Base-by-base conservation (phyloP, 2,113 vertebrate genomes). In the Collichthys lucidus region DNA sequence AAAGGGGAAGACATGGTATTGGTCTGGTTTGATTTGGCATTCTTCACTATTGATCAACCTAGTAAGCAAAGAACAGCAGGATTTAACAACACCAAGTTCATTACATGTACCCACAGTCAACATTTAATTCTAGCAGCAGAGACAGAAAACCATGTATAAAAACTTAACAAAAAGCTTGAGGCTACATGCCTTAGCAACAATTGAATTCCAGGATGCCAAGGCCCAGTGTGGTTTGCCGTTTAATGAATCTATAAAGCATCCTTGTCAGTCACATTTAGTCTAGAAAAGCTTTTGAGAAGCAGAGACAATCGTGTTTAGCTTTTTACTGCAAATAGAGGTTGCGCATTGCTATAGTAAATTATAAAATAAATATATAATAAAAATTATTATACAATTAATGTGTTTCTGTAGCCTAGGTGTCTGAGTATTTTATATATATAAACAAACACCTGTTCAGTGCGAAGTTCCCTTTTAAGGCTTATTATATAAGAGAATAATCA, bases 1-100 rank as follows among this genome's bases (percentile, higher is more conserved):
- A 40, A 40, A 4, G 12, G 17, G 11, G 17, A 29, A 12, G 31
- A 67, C 11, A 1, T 14, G 0, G 17, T 29, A 20, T 59, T 40
- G 2, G 46, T 68, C 22, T 20, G 15, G 29, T 42, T 42, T 69
- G 56, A 60, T 68, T 53, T 79, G 59, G 35, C 40, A 63, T 72
- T 72, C 5, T 65, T 50, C 6, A 49, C 24, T 62, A 31, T 44
- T 71, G 67, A 64, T 63, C 67, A 56, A 35, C 19, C 0, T 2
- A 26, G 19, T 17, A 24, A 55, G 29, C n/a, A 49, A 52, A 57
- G 24, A 29, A 64, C 31, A 64, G 49, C 49, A 44, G 49, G 31
- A 55, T 10, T 75, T 20, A 16, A 71, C 8, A 40, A 53, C 56
- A 49, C 14, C 29, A 35, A 16, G 29, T 35, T 69, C 11, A 47